Evolutionary conservation across 1,140 invertebrate species (phyloP).

Genomic region (Heterodera carotae): DNA sequence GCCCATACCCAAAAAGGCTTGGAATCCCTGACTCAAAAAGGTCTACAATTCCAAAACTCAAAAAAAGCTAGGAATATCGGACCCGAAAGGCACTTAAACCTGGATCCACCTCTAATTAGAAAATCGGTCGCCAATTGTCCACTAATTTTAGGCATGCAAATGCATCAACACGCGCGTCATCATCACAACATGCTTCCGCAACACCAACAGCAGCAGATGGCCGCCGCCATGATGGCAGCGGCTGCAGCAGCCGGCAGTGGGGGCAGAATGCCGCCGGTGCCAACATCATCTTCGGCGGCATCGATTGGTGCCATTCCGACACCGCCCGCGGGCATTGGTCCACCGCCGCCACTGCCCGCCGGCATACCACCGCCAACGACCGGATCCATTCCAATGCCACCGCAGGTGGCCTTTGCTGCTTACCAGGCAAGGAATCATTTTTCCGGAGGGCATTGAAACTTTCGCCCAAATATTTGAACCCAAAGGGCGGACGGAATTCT

Average conservation of each 20-base stretch:
- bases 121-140: too few relatives aligned
- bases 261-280: conserved; percentile 24
- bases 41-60: too few relatives aligned
- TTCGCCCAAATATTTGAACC: too few relatives aligned
- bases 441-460: background rate
- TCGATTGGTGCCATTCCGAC: background rate
- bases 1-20: too few relatives aligned
- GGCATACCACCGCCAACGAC: conserved; percentile 14
- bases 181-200: conserved; percentile 13
- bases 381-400: conserved; percentile 8
- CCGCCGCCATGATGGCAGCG: conserved; percentile 8
- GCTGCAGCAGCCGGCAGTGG: background rate
- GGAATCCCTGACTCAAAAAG: too few relatives aligned
- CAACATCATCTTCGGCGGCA: background rate
- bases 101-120: too few relatives aligned
- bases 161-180: conserved; percentile 19
- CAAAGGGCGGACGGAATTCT: too few relatives aligned
- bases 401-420: conserved; percentile 42
- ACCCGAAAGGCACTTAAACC: too few relatives aligned
- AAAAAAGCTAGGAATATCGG: too few relatives aligned
- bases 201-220: background rate
- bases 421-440: conserved; percentile 26
- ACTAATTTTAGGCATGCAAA: conserved; percentile 12
- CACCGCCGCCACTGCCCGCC: conserved; percentile 17
- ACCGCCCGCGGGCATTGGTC: conserved; percentile 1